phyloP scores from a whole-genome alignment of 1,140 invertebrate species.

The Zelostemma sp. region DNA sequence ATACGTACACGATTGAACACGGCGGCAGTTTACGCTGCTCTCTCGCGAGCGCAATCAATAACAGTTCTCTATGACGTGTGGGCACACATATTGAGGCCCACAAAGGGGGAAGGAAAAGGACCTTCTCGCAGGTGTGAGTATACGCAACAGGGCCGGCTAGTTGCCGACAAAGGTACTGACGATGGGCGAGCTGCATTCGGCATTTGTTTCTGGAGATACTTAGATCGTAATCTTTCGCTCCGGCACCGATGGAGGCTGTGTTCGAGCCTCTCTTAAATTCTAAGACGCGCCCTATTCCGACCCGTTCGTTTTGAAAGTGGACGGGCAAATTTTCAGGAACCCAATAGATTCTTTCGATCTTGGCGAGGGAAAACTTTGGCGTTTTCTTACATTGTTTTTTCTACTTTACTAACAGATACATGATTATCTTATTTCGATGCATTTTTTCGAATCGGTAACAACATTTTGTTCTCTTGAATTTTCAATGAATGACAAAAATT shows the following conservation, averaged over 20 bases:
- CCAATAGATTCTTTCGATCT: not conserved
- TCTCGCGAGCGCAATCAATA: conserved; percentile 61
- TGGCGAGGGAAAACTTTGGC: no score
- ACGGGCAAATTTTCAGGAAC: not conserved
- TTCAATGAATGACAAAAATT: no score
- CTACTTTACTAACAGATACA: no score
- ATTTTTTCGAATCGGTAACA: no score
- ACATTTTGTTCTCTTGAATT: no score
- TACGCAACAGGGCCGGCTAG: conserved; percentile 51
- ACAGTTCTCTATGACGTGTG: conserved; percentile 56
- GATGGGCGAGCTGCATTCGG: conserved; percentile 62
- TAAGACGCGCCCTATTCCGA: conserved; percentile 20
- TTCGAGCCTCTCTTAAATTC: conserved; percentile 55
- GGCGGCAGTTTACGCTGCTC: conserved; percentile 51
- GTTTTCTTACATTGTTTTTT: no score
- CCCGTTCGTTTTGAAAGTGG: conserved; percentile 32
- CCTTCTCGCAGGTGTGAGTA: conserved; percentile 62
- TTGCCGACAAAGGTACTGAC: conserved; percentile 65
- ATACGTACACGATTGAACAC: conserved; percentile 35
- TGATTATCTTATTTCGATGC: no score
- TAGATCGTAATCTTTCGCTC: conserved; percentile 66
- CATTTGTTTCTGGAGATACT: conserved; percentile 68
- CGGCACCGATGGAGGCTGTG: conserved; percentile 51
- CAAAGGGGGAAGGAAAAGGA: conserved; percentile 25
- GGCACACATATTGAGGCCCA: conserved; percentile 34